Conservation (phyloP, 2,113 vertebrate genomes). For the Climacteris rufus region DNA sequence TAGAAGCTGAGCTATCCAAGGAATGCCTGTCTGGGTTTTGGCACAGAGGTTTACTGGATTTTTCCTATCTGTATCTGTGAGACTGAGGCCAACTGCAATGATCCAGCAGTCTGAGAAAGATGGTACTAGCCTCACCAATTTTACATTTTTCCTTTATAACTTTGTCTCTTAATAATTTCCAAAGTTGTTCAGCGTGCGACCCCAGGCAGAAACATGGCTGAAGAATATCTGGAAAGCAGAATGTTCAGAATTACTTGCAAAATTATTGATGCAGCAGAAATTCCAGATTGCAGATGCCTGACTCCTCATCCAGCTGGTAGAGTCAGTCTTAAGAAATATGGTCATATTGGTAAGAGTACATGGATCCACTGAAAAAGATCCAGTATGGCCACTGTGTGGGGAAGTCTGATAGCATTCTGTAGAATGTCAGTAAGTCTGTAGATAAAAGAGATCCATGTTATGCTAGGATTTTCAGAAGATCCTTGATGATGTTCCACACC, state of each 20-base stretch:
- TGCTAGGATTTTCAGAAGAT: background rate
- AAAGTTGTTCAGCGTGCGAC: background rate
- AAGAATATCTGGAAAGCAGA: background rate
- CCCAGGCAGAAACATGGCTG: background rate
- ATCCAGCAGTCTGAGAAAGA: background rate
- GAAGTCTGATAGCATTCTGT: background rate
- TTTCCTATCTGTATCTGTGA: background rate
- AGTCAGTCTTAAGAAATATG: background rate
- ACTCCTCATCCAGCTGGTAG: background rate
- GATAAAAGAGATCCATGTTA: background rate
- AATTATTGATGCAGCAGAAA: background rate
- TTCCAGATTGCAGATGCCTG: background rate
- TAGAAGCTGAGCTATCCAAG: background rate
- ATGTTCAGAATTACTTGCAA: background rate
- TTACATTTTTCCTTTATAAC: background rate
- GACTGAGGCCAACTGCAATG: background rate
- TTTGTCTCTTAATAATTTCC: background rate
- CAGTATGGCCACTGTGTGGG: background rate
- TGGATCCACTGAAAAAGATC: background rate
- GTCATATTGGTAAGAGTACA: background rate
- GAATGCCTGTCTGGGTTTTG: background rate
- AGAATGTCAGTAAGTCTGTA: background rate
- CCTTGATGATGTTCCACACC: background rate
- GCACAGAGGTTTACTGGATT: background rate
- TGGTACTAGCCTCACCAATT: background rate